phyloP scores from a whole-genome alignment of 2,113 vertebrate species.

The Phodopus roborovskii region DNA sequence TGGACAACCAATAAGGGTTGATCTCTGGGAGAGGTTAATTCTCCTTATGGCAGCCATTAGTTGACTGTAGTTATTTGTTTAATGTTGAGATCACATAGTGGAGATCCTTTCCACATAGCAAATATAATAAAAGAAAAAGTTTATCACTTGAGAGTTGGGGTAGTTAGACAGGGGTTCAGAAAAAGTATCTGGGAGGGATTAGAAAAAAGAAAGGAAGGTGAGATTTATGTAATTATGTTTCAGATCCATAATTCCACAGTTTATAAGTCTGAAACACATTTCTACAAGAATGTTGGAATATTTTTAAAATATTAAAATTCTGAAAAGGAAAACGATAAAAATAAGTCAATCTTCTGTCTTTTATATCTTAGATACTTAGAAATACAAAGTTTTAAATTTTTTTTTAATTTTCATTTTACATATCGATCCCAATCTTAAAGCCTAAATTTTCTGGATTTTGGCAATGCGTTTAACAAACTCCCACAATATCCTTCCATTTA shows the following conservation, averaged over 20 bases:
- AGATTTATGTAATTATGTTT: background rate
- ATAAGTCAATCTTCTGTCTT: background rate
- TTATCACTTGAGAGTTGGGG: background rate
- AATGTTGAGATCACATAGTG: too few species aligned
- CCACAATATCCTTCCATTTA: background rate
- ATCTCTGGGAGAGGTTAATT: background rate
- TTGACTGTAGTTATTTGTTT: background rate
- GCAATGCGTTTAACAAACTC: background rate
- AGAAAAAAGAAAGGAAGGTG: background rate
- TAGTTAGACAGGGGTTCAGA: background rate
- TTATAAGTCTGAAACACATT: background rate
- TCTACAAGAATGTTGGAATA: constrained; percentile 13
- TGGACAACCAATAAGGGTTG: background rate
- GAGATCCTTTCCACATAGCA: background rate
- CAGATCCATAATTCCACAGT: background rate
- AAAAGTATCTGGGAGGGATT: too few species aligned
- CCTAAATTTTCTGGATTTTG: background rate
- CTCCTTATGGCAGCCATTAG: too few species aligned
- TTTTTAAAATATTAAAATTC: background rate
- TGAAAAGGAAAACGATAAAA: background rate
- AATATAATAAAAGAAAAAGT: background rate
- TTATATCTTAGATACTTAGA: constrained; percentile 16
- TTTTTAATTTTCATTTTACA: too few species aligned
- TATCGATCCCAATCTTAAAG: background rate
- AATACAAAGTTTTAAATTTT: background rate